Evolutionary conservation across 2,113 vertebrate genomes (phyloP), one percentile per base, ranked within the genome.

Genomic region (Aegithalos caudatus): DNA sequence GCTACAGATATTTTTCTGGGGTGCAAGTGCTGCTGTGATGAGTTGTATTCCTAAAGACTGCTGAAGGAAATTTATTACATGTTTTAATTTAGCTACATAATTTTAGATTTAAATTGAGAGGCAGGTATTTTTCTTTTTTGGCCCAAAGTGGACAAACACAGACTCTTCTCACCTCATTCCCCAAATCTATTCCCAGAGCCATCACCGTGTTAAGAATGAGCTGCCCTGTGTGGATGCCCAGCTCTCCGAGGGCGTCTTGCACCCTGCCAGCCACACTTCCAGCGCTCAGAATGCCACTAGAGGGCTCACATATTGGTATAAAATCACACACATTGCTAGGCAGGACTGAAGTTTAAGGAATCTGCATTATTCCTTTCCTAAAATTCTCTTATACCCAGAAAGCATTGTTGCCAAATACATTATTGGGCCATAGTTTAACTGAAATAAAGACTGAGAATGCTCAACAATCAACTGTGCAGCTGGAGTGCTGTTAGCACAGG

Each of bases 71-170:
- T 47, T 10, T 28, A 53, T 45, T 16, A 76, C 90, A 72, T n/a
- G 21, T 48, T 74, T 88, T 86, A 50, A 86, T 93, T 86, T 38
- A 92, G n/a, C 42, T 70, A 50, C 15, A 77, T 62, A 73, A 62
- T 31, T 86, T 62, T 6, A 22, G 38, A 70, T 54, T 74, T 58
- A 73, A 80, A 88, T 47, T 37, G 38, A 35, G n/a, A 58, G 13
- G 1, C 7, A 1, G 7, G 21, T 35, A n/a, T 60, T 85, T 60
- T 66, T 50, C 7, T 51, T 53, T 65, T 50, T 74, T 56, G 67
- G 38, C 8, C 53, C 57, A 5, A 86, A 94, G 64, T 21, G 56
- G 70, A 51, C 31, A 42, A 23, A 40, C 35, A 40, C 12, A 66
- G 56, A 29, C n/a, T 77, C 18, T 47, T 81, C 54, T 76, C 5